Conservation (phyloP, 2,113 vertebrate genomes). For the Rafetus swinhoei region DNA sequence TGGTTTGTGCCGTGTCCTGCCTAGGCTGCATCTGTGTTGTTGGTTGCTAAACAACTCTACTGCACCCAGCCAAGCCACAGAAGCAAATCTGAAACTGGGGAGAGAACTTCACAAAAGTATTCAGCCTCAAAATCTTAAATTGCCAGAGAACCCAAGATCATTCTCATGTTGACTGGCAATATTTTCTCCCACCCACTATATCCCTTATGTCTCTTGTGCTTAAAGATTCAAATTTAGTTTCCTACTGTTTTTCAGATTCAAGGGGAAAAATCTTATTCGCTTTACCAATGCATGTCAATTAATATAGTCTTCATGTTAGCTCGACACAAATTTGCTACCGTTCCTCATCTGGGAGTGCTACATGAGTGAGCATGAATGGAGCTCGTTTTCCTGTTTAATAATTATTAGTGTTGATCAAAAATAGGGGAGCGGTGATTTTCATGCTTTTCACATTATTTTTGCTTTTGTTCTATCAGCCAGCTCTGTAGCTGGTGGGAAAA, state of each 20-base stretch:
- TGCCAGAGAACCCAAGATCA: background rate
- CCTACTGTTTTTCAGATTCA: background rate
- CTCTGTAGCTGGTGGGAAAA: background rate
- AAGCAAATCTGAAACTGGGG: conserved; percentile 25
- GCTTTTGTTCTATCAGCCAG: background rate
- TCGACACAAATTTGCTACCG: background rate
- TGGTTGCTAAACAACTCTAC: conserved; percentile 63
- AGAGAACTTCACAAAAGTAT: conserved; percentile 56
- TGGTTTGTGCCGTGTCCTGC: conserved; percentile 46
- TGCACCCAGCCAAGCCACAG: conserved; percentile 51
- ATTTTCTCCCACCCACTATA: background rate
- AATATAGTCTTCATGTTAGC: background rate
- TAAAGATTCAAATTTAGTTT: background rate
- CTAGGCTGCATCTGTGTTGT: conserved; percentile 67
- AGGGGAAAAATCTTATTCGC: background rate
- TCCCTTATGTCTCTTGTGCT: background rate
- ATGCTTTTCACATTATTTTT: background rate
- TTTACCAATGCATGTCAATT: background rate
- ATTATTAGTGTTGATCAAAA: background rate
- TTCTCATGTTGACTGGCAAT: background rate
- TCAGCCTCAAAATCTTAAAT: conserved; percentile 11
- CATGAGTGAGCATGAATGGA: background rate
- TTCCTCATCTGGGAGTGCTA: background rate
- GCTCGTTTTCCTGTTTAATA: background rate
- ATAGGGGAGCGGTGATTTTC: background rate